Conservation (phyloP, 2,888 invertebrate genomes). For the Drosophila algonquin region DNA sequence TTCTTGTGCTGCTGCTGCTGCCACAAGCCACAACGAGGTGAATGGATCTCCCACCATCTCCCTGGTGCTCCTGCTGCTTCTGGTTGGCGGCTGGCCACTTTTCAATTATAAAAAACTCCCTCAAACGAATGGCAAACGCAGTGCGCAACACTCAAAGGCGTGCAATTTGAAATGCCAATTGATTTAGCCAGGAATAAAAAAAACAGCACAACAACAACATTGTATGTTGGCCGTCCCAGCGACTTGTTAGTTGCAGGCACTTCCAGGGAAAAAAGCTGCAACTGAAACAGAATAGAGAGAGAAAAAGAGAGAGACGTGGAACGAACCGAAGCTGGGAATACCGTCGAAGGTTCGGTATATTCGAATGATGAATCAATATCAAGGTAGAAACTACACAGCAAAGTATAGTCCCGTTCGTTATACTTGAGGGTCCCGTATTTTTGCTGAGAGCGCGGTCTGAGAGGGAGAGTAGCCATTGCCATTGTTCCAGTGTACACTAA, state of each 20-base stretch:
- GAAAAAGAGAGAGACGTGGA: constrained; percentile 8
- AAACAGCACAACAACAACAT: constrained; percentile 18
- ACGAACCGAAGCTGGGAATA: constrained; percentile 11
- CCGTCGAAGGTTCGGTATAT: background rate
- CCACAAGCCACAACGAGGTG: background rate
- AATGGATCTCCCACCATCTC: constrained; percentile 14
- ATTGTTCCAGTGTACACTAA: too few species aligned
- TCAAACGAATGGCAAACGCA: constrained; percentile 60
- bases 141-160: constrained; percentile 65
- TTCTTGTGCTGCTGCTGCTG: constrained; percentile 5
- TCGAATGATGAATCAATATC: too few species aligned
- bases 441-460: background rate
- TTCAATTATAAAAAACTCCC: constrained; percentile 69
- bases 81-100: constrained; percentile 45
- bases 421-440: background rate
- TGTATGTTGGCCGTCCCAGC: constrained; percentile 39
- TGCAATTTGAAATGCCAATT: constrained; percentile 77
- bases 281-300: constrained; percentile 17
- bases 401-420: background rate
- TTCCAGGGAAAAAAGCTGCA: constrained; percentile 43
- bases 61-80: background rate
- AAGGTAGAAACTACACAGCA: background rate
- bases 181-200: constrained; percentile 59
- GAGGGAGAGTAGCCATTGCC: background rate
- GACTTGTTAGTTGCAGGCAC: constrained; percentile 62